Evolutionary conservation across 2,113 vertebrate genomes (phyloP), one percentile per base, ranked within the genome.

Genomic region (Engystomops pustulosus): DNA sequence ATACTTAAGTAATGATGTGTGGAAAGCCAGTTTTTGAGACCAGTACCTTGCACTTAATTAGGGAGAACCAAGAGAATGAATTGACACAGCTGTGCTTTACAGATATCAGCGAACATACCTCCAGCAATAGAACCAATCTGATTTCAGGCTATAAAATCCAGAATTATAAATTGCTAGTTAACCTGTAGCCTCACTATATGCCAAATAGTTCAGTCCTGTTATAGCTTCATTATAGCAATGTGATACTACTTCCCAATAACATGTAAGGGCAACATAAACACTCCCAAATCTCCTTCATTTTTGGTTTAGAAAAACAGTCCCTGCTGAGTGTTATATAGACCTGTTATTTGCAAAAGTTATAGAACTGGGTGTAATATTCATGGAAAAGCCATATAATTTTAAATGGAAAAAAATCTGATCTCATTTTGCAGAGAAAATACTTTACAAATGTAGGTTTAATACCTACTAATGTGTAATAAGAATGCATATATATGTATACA

Each of bases 1-100:
- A 62, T 67, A 70, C 75, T 78, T 78, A 58, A 85, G 69, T 85
- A 85, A 85, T 79, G 83, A 85, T 70, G 74, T 78, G 74, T 70
- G 62, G 75, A 85, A 85, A 79, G 74, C 47, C 49, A 55, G 62
- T 78, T 85, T 85, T 79, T 85, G 68, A 70, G 74, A 34, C 74
- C 15, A 79, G 62, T 85, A 85, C 75, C 83, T 79, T 70, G 83
- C 83, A 85, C 83, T 69, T 85, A 85, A 85, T 85, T 85, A 85
- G 75, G 49, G 27, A 79, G 75, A 85, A 55, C n/a, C 34, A 82
- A 79, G 58, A 55, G 41, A 53, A 79, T 78, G 72, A 85, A 85
- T 85, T 79, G 62, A 77, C 60, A 55, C 83, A 85, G 83, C 83
- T 85, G 83, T 58, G 65, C 47, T 58, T 79, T 85, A 79, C 83